These are phyloP conservation scores for Elmis aenea DNA, from an alignment of 2,888 invertebrate species.

Conservation along the genomic window DNA sequence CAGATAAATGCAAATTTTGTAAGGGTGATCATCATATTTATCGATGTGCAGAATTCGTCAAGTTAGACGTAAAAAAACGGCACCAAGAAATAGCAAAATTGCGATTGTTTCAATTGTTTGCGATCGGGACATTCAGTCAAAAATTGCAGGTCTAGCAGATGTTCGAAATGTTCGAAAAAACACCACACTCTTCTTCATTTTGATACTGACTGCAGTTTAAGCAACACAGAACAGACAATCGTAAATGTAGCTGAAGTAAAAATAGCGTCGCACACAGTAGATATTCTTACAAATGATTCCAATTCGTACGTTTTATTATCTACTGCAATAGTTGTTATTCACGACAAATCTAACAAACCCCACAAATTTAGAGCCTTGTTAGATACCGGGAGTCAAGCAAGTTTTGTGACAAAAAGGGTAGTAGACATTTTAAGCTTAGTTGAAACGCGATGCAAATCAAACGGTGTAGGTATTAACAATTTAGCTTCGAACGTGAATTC, in stretches of 20 bases:
- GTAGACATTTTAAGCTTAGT: no score
- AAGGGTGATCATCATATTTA: slow-evolving; percentile 1
- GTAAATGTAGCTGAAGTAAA: no score
- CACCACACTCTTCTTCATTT: slow-evolving; percentile 18
- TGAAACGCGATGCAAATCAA: no score
- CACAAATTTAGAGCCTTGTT: slow-evolving; percentile 12
- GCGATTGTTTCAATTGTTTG: slow-evolving; percentile 17
- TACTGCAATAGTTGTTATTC: no score
- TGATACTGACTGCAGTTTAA: background rate
- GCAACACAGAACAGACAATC: no score
- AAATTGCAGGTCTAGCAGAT: slow-evolving; percentile 9
- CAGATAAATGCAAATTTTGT: background rate
- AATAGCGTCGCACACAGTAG: no score
- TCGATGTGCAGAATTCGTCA: slow-evolving; percentile 3
- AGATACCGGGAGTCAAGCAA: slow-evolving; percentile 13
- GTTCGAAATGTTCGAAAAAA: slow-evolving; percentile 12
- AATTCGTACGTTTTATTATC: no score
- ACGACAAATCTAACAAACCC: no score
- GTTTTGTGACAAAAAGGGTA: slow-evolving; percentile 15
- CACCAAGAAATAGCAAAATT: slow-evolving; percentile 3
- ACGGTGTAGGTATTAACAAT: no score
- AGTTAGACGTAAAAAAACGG: slow-evolving; percentile 3
- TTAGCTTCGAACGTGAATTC: no score
- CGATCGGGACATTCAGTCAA: slow-evolving; percentile 8
- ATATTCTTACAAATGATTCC: no score